Conservation (phyloP, 2,888 invertebrate genomes). For the Andrena marginata region DNA sequence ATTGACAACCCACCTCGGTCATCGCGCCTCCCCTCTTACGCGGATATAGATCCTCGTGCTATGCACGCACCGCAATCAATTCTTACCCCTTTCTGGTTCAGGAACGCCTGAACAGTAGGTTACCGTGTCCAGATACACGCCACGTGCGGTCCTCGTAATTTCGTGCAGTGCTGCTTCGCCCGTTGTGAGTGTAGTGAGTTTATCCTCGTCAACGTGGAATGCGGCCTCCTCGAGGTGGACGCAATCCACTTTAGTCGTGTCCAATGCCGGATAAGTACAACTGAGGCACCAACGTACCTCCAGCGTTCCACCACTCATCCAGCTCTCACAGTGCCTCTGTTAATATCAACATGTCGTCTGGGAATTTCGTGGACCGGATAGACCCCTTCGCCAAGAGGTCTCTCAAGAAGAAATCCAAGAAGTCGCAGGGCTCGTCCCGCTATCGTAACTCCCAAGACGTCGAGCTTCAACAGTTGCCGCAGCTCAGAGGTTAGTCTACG, state of each 20-base stretch:
- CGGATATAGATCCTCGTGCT: slow-evolving; percentile 59
- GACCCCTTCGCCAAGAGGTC: slow-evolving; percentile 99
- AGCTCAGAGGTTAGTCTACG: slow-evolving; percentile 94
- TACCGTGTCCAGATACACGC: slow-evolving; percentile 59
- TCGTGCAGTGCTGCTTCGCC: slow-evolving; percentile 60
- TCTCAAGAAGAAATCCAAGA: slow-evolving; percentile 98
- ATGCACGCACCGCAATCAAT: slow-evolving; percentile 57
- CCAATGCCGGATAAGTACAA: slow-evolving; percentile 58
- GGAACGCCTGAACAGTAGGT: slow-evolving; percentile 68
- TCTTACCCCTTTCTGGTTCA: slow-evolving; percentile 52
- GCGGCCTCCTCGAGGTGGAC: slow-evolving; percentile 67
- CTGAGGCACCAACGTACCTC: slow-evolving; percentile 63
- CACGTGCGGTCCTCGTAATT: slow-evolving; percentile 55
- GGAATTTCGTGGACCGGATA: slow-evolving; percentile 99
- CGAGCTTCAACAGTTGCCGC: slow-evolving; percentile 97
- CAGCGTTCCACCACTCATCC: slow-evolving; percentile 61
- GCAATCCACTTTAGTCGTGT: slow-evolving; percentile 67
- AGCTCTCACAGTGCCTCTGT: slow-evolving; percentile 76
- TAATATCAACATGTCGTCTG: slow-evolving; percentile 87
- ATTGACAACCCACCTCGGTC: slow-evolving; percentile 38
- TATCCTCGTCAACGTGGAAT: slow-evolving; percentile 65
- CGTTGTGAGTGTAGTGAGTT: slow-evolving; percentile 67
- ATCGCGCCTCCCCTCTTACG: slow-evolving; percentile 34
- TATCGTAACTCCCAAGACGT: slow-evolving; percentile 99
- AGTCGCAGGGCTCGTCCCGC: slow-evolving; percentile 99